Conservation (phyloP, 1,140 invertebrate genomes). For the Acromyrmex echinatior region DNA sequence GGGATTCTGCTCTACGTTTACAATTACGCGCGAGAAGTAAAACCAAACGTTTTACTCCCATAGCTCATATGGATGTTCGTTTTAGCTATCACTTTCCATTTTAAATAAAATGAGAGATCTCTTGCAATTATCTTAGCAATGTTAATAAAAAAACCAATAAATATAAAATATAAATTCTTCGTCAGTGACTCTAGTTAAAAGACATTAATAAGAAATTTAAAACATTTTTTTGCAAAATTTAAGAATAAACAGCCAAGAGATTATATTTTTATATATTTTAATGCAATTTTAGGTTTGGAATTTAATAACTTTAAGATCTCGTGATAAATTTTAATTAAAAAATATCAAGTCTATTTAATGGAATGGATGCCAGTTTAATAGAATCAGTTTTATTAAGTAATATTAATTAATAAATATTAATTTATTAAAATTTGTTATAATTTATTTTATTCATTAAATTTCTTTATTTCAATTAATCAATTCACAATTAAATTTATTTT, state of each 20-base stretch:
- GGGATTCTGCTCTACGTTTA: neutral
- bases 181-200: neutral
- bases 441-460: neutral
- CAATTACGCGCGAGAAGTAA: slow-evolving; percentile 22
- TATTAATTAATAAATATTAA: neutral
- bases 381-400: neutral
- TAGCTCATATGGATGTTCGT: neutral
- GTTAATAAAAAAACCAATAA: neutral
- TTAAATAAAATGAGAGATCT: neutral
- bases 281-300: neutral
- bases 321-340: slow-evolving; percentile 21
- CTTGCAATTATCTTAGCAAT: neutral
- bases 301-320: neutral
- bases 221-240: neutral
- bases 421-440: neutral
- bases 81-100: neutral
- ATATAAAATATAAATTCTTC: neutral
- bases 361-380: neutral
- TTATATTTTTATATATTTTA: neutral
- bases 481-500: neutral
- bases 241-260: neutral
- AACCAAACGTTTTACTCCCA: neutral
- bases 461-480: neutral
- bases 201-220: neutral
- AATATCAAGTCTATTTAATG: slow-evolving; percentile 6